Evolutionary conservation across 2,888 invertebrate genomes (phyloP), one percentile per base, ranked within the genome.

Genomic region (Phrixothrix hirtus): DNA sequence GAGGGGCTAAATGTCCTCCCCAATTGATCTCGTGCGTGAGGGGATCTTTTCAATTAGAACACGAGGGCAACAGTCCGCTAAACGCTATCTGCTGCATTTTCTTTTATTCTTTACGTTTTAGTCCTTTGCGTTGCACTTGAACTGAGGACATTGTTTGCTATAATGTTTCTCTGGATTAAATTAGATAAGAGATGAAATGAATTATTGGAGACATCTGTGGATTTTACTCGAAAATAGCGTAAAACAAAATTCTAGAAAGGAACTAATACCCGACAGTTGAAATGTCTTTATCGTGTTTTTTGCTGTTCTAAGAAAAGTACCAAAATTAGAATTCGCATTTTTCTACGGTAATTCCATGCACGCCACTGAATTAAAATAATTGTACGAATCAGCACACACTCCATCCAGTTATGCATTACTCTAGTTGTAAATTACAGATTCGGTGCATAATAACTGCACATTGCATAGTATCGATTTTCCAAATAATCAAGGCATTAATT

Each of bases 131-230:
- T 39, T 53, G 58, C 55, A 51, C 45, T 54, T 51, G 51, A 43
- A 50, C 30, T 30, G 55, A 39, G 32, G 51, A 58, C 58, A 56
- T 60, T 58, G 54, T 54, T 54, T 57, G 56, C 48, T 47, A 55
- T 58, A 55, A 58, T 59, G 55, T 45, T 52, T 57, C 54, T 46
- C 56, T 53, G 54, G 59, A 59, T 59, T 57, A 59, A 59, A 59
- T 50, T 48, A 45, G 53, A 57, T 57, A 55, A 59, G 55, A 55
- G 50, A 59, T 50, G 55, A 53, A 48, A 42, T 35, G 47, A 48
- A 48, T 48, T 47, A 53, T 53, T 32, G 43, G 42, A 31, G 37
- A 46, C 38, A 45, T 39, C 44, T 51, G 44, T 41, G 38, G 44
- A 36, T 45, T 51, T 51, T 50, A 47, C 45, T 43, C 54, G 45